Base-by-base conservation (phyloP, 2,797 vertebrate genomes). In the Gymnoscopelus braueri region DNA sequence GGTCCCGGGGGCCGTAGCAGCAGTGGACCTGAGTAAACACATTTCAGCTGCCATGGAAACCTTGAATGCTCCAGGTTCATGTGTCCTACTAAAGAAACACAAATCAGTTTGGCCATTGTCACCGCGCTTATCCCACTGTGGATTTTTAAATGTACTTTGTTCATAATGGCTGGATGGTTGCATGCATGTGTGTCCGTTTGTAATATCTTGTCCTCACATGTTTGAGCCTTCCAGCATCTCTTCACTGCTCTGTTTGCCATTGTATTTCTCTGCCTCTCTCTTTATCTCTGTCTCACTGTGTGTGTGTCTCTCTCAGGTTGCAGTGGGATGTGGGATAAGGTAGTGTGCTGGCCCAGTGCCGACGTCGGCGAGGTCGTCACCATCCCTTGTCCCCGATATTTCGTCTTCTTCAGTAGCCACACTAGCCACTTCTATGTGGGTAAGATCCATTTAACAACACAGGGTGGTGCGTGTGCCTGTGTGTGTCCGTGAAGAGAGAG, bases 331-430 rank as follows among this genome's bases (percentile, higher is more conserved):
- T 99, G 97, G 97, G 96, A 98, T 80, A 96, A 94, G 75, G 84
- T 97, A 70, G 95, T 95, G 0, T 99, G 98, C 88, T 99, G 98
- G 98, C 97, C 96, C 0, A 86, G 92, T 2, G 95, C 96, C 0
- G 84, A 84, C 2, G 76, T 91, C 10, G 96, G 96, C 71, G 91
- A 97, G 60, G 81, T 93, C n/a, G 95, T 96, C 39, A 93, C 95
- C 50, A 85, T 95, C 67, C 89, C 91, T 0, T 99, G 98, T 35
- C 97, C 97, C 0, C 86, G 84, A 79, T 95, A 95, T 77, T 95
- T 97, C 64, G 90, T 84, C 9, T 89, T 94, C 84, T 92, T 96
- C 86, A 44, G 39, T 3, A 7, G 39, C 39, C 39, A 44, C 9
- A 91, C 93, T n/a, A 62, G 90, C 4, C 78, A 82, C 14, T n/a